Evolutionary conservation across 2,888 invertebrate species (phyloP).

Genomic region (Hirtodrosophila alboralis): DNA sequence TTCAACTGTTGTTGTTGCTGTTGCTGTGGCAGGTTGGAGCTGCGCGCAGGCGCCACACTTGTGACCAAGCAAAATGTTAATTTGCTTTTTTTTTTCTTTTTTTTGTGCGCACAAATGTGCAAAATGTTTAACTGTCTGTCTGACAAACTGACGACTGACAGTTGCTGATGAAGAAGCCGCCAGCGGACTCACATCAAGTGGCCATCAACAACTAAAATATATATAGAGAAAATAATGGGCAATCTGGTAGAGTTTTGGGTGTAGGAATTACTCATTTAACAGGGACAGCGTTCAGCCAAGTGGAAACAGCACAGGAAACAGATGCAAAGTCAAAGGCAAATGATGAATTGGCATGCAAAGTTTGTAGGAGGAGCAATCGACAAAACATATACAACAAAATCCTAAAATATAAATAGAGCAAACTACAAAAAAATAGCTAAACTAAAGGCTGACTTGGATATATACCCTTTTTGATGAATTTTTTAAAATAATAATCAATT

Average conservation of each 20-base stretch:
- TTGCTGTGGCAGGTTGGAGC: conserved; percentile 28
- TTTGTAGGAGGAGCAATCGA: conserved; percentile 3
- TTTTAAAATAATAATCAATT: no score
- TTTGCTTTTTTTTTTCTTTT: no score
- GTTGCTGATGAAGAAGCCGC: conserved; percentile 58
- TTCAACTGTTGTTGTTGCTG: conserved; percentile 39
- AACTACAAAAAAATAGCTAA: no score
- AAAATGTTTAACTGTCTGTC: conserved; percentile 45
- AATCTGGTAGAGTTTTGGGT: conserved; percentile 41
- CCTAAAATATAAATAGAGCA: conserved; percentile 35
- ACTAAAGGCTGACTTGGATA: no score
- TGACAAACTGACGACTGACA: conserved; percentile 52
- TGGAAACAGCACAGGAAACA: conserved; percentile 48
- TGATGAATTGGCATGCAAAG: conserved; percentile 69
- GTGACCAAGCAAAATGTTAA: conserved; percentile 59
- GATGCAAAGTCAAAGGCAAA: conserved; percentile 62
- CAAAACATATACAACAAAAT: conserved; percentile 7
- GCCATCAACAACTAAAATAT: conserved; percentile 10
- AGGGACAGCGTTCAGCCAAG: conserved; percentile 36
- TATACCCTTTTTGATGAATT: no score
- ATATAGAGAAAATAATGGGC: conserved; percentile 24
- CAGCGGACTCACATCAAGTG: conserved; percentile 11
- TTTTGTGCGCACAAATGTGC: conserved; percentile 44
- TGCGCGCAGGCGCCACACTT: conserved; percentile 72
- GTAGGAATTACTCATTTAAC: conserved; percentile 9